Conservation (phyloP, 2,113 vertebrate genomes). For the Sarotherodon lohbergeri region DNA sequence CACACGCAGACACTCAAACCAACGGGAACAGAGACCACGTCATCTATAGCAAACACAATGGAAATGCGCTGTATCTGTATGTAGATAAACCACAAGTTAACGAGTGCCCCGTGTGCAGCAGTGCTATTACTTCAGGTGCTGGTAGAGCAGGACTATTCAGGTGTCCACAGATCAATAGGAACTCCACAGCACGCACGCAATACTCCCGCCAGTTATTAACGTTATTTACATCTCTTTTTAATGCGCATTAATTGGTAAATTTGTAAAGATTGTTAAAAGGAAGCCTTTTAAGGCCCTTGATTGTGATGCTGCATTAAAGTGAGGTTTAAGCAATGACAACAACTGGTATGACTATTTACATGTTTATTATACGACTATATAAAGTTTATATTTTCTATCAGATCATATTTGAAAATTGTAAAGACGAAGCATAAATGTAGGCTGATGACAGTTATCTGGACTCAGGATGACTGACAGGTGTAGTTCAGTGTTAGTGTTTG, state of each 20-base stretch:
- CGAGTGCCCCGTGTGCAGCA: slow-evolving; percentile 2
- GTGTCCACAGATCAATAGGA: slow-evolving; percentile 1
- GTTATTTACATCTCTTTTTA: background rate
- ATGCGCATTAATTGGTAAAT: background rate
- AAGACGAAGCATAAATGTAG: slow-evolving; percentile 32
- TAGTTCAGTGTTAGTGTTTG: background rate
- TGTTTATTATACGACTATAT: slow-evolving; percentile 44
- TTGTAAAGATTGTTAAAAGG: background rate
- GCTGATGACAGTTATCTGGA: background rate
- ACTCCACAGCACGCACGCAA: background rate
- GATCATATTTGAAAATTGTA: slow-evolving; percentile 40
- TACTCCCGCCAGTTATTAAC: background rate
- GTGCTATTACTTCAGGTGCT: slow-evolving; percentile 32
- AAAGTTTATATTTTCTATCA: slow-evolving; percentile 68
- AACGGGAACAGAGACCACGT: slow-evolving; percentile 15
- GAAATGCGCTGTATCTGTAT: background rate
- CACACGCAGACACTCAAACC: slow-evolving; percentile 37
- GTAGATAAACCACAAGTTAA: background rate
- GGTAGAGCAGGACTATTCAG: slow-evolving; percentile 32
- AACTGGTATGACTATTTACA: background rate
- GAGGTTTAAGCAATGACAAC: background rate
- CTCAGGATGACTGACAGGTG: background rate
- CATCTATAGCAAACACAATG: background rate
- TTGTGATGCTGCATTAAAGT: background rate
- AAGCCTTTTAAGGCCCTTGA: background rate